These are phyloP conservation scores for Leucozona laternaria DNA, from an alignment of 2,888 invertebrate genomes.

Conservation along the genomic window DNA sequence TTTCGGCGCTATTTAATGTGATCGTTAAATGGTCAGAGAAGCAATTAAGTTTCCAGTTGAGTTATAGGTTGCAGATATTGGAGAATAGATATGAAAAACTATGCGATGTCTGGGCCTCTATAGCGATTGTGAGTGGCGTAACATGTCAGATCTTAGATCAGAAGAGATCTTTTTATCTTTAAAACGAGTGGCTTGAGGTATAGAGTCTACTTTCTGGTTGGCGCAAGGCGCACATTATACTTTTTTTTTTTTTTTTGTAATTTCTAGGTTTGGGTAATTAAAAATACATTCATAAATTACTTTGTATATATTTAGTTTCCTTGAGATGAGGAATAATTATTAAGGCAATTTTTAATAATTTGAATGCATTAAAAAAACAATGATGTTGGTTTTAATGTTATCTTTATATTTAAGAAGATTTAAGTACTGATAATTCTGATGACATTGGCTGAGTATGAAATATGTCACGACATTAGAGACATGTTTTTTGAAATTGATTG, in stretches of 20 bases:
- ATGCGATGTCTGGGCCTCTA: conserved; percentile 31
- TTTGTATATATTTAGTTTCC: neutral
- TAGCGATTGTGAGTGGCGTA: conserved; percentile 49
- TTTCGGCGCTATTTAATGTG: conserved; percentile 79
- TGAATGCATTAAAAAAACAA: neutral
- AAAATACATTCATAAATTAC: conserved; percentile 3
- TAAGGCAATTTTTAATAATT: neutral
- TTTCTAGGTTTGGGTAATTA: neutral
- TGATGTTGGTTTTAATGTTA: too few relatives aligned
- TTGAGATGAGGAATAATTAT: neutral
- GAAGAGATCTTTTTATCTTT: conserved; percentile 22
- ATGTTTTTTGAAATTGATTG: too few relatives aligned
- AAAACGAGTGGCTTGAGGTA: neutral
- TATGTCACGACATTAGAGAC: too few relatives aligned
- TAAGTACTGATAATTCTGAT: too few relatives aligned
- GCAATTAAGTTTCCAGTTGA: conserved; percentile 73
- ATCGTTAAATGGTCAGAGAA: conserved; percentile 78
- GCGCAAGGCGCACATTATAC: conserved; percentile 19
- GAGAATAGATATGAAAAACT: conserved; percentile 26
- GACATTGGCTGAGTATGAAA: too few relatives aligned
- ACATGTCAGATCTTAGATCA: conserved; percentile 48
- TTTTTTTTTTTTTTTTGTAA: neutral
- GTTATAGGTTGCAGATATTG: conserved; percentile 65
- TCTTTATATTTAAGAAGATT: too few relatives aligned
- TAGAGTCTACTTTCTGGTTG: neutral